Evolutionary conservation across 2,888 invertebrate genomes (phyloP), one percentile per base, ranked within the genome.

Genomic region (Tipula helvola): DNA sequence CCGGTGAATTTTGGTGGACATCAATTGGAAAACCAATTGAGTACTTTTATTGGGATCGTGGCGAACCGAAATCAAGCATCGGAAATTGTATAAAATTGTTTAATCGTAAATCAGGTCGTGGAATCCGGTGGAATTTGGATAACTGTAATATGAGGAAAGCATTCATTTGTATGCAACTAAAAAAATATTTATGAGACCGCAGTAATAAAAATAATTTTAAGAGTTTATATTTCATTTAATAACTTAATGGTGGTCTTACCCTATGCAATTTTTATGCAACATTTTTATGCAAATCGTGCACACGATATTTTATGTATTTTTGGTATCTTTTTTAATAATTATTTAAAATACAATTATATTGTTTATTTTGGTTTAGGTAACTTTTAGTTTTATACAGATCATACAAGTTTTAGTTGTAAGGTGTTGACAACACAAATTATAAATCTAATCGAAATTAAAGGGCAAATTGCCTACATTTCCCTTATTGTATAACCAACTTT

Each of bases 11-110:
- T 39, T 84, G 84, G 84, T 84, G 84, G 84, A 84, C 39, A 36
- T 84, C 84, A 5, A 39, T 84, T 84, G 84, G 84, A 13, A 84
- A 84, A n/a, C 84, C 84, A n/a, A 84, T 84, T 7, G 84, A 84
- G 5, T 84, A 39, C 39, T 84, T 39, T 84, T 5, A 84, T 41
- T 84, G 84, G 84, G 84, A 84, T n/a, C 36, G 84, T 39, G 16
- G 1, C n/a, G 84, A 84, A 84, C 84, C 84, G 1, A 39, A 39
- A 41, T 3, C 16, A 8, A 84, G 28, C 8, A 28, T 18, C 71
- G 84, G 84, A 4, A 84, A 39, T 41, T 84, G 84, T 39, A 84
- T 84, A 16, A 36, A 84, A 84, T 41, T 84, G 16, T 39, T 16
- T 39, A 41, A 84, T 84, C 36, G 84, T 13, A 84, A 84, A n/a